phyloP scores from a whole-genome alignment of 2,113 vertebrate species.

The Phaetusa simplex region DNA sequence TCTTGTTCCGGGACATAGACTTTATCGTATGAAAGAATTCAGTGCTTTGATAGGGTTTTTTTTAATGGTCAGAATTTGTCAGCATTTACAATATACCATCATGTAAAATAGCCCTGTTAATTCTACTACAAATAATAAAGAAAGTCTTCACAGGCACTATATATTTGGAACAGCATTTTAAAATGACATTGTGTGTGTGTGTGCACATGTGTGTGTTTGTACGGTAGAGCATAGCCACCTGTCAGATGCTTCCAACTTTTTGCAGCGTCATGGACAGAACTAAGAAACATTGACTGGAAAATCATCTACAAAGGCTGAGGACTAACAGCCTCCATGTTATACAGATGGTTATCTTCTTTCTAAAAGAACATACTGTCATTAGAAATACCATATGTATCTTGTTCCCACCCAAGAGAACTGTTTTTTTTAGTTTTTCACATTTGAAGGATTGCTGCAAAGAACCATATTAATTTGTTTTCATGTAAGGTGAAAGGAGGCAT shows the following conservation, averaged over 20 bases:
- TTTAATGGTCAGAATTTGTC: background rate
- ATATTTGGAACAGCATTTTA: constrained; percentile 6
- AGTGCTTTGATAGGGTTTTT: background rate
- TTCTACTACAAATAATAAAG: background rate
- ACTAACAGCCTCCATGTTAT: background rate
- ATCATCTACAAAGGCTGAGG: background rate
- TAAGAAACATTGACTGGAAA: background rate
- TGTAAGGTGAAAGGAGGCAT: background rate
- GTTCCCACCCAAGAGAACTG: constrained; percentile 13
- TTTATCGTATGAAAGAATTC: background rate
- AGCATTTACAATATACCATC: background rate
- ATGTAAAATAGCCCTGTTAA: background rate
- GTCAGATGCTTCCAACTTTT: background rate
- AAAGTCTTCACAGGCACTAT: background rate
- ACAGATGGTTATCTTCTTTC: constrained; percentile 26
- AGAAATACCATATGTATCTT: constrained; percentile 14
- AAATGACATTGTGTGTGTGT: background rate
- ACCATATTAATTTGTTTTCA: background rate
- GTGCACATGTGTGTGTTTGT: background rate
- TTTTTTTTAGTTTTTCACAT: background rate
- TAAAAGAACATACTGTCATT: constrained; percentile 16
- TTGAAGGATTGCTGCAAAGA: background rate
- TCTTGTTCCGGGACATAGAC: background rate
- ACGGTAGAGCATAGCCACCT: background rate
- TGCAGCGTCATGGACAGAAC: background rate